Percentiles rank a stretch among this genome's conserved stretches.
Evolutionary conservation across 2,113 vertebrate species (phyloP).

Genomic region (Noturus placidus): DNA sequence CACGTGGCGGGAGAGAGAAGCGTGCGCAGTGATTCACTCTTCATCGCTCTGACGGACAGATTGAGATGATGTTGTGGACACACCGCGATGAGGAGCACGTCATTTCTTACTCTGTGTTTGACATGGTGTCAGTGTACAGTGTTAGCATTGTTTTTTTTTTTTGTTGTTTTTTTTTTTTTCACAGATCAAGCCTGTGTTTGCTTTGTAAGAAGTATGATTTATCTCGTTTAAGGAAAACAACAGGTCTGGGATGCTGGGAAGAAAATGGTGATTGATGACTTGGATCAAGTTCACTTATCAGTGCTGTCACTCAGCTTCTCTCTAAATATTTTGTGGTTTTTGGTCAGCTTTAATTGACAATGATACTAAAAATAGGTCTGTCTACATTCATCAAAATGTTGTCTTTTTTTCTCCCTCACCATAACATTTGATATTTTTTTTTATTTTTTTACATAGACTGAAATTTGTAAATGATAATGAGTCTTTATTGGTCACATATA

Average conservation of each 20-base stretch:
- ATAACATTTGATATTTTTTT: neutral
- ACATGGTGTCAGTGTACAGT: neutral
- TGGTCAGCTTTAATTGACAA: constrained; percentile 44
- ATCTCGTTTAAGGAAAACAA: constrained; percentile 6
- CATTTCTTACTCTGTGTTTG: neutral
- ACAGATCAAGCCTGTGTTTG: neutral
- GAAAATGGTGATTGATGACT: constrained; percentile 56
- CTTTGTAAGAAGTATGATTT: neutral
- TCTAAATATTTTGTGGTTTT: constrained; percentile 38
- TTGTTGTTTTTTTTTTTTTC: neutral
- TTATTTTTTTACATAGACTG: neutral
- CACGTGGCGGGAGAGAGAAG: constrained; percentile 68
- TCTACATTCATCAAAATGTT: constrained; percentile 25
- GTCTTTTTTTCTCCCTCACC: neutral
- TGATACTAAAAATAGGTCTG: constrained; percentile 40
- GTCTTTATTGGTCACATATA: too few relatives aligned
- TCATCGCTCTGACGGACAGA: constrained; percentile 4
- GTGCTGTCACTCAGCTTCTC: constrained; percentile 47
- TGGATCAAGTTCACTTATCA: constrained; percentile 46
- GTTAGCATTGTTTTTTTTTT: neutral
- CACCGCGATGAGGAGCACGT: neutral
- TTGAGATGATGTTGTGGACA: constrained; percentile 22
- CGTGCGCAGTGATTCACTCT: constrained; percentile 59
- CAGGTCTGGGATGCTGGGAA: constrained; percentile 5
- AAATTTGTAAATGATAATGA: neutral